Evolutionary conservation across 2,888 invertebrate species (phyloP), one percentile per base, ranked within the genome.

Genomic region (Eurytoma adleriae): DNA sequence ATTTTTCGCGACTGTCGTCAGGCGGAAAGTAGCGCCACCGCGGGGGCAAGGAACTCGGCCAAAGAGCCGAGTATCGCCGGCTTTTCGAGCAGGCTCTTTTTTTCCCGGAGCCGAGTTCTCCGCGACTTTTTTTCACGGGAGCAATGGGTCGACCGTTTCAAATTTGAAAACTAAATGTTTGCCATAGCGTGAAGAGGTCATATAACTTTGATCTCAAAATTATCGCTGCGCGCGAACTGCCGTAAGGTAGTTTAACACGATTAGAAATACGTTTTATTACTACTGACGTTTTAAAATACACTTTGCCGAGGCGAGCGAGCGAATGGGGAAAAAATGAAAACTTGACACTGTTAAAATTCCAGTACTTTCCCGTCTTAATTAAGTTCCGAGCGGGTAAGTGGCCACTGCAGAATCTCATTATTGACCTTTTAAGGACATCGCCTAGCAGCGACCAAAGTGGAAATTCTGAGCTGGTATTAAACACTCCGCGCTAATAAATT

Each of bases 1-100:
- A 76, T 76, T 68, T 76, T 27, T 56, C 16, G 48, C 40, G 48
- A 40, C 62, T 74, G 67, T 77, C 68, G 76, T 68, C 64, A 69
- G 59, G 68, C 40, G 70, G 40, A 57, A 74, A 71, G 59, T 24
- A 80, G 54, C 54, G 14, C 40, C 61, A n/a, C 48, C 62, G 62
- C 50, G 70, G 57, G 75, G 71, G 70, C 54, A 67, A 79, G 64
- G 56, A 79, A 74, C 74, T 64, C 50, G 50, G 7, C 0, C 14
- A 13, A 12, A n/a, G n/a, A 30, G 3, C 18, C 20, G 18, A 18
- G 48, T n/a, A 59, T 16, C 2, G 20, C n/a, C 48, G 20, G 67
- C 67, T 5, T 12, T 30, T 16, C n/a, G 64, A 13, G n/a, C 3
- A 13, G 13, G 24, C 24, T 61, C 18, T 59, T 18, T 20, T 20